Evolutionary conservation across 1,140 invertebrate genomes (phyloP), one percentile per base, ranked within the genome.

Genomic region (Chrysomallon squamiferum): DNA sequence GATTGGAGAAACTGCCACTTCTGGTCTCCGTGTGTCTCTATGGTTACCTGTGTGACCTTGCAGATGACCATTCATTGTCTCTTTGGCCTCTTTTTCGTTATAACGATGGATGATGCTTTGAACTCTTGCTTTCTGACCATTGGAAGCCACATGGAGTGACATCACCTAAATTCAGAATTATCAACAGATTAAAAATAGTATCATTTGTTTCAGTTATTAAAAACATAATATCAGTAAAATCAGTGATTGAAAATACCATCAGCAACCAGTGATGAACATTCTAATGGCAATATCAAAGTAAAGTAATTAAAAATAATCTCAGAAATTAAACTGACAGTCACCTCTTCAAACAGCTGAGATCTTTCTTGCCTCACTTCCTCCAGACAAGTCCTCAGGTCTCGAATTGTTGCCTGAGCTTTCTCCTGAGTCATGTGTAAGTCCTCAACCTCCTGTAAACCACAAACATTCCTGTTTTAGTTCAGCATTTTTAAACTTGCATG

Each of bases 331-430:
- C n/a, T n/a, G n/a, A n/a, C n/a, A n/a, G n/a, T n/a, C n/a, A 81
- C 62, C 63, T 79, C 75, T 11, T 63, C 69, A 43, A 70, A 71
- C 25, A 81, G 49, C n/a, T 79, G 72, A 22, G 66, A 67, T 50
- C 78, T 70, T 41, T 81, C 79, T 33, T 70, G 65, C 25, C 75
- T 69, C 6, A 77, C 72, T 63, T 81, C 76, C 41, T 75, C 75
- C 25, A 81, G 62, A 50, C 73, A 75, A 6, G 63, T 66, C 27
- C 71, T 71, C 18, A 81, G 63, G 20, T 79, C 77, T 32, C 69
- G 67, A 15, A 79, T 73, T 6, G 77, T 79, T 33, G 50, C 61
- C 43, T 79, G 76, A 15, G 75, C 71, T 59, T 78, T 78, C 41
- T 64, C 59, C 27, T 74, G 75, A 45, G 67, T 74, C 33, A 68